Conservation (phyloP, 2,113 vertebrate genomes). For the Azemiops feae region DNA sequence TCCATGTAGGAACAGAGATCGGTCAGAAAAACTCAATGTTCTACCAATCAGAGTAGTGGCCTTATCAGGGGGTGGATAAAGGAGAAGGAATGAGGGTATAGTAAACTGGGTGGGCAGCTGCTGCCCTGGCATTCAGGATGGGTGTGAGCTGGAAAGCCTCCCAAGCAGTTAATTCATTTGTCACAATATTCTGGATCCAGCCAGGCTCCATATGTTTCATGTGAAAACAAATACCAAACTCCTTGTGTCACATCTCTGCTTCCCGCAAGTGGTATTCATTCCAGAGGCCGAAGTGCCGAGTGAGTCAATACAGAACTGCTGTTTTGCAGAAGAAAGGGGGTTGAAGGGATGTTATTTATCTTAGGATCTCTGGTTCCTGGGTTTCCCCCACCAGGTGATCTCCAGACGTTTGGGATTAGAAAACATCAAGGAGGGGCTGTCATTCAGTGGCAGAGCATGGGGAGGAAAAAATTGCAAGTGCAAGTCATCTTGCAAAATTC, state of each 20-base stretch:
- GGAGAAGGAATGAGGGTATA: neutral
- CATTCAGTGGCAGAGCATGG: neutral
- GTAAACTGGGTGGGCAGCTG: slow-evolving; percentile 14
- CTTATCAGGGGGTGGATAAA: neutral
- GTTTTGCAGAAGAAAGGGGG: neutral
- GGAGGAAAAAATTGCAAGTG: no score
- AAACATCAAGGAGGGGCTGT: neutral
- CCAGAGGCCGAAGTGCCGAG: neutral
- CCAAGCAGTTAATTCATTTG: slow-evolving; percentile 8
- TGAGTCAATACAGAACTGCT: neutral
- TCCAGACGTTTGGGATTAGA: neutral
- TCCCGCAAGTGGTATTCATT: neutral
- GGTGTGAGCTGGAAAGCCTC: neutral
- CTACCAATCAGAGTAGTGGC: neutral
- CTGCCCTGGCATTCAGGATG: neutral
- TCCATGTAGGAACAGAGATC: neutral
- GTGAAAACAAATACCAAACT: slow-evolving; percentile 16
- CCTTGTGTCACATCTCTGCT: neutral
- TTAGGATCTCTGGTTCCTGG: neutral
- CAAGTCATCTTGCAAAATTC: neutral
- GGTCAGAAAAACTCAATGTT: neutral
- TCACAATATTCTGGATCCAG: neutral
- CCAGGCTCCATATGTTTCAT: neutral
- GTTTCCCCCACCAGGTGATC: neutral
- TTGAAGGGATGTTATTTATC: neutral